Evolutionary conservation across 2,888 invertebrate genomes (phyloP).

Genomic region (Sarcophaga rosellei): DNA sequence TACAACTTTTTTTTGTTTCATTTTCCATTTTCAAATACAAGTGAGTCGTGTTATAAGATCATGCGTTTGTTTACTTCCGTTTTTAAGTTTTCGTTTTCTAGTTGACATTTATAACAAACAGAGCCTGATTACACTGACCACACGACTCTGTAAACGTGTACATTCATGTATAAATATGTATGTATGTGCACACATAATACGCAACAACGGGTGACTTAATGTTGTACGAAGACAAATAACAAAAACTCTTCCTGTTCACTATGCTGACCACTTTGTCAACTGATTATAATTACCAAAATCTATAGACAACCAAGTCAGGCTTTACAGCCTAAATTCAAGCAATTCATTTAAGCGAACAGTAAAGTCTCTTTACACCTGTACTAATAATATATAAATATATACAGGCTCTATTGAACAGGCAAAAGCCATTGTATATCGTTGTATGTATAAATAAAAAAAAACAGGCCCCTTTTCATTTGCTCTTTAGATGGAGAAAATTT

Average conservation of each 20-base stretch:
- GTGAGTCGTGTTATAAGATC: constrained; percentile 47
- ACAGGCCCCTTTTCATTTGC: too few relatives aligned
- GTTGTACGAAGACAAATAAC: background rate
- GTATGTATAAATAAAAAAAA: too few relatives aligned
- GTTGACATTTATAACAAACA: constrained; percentile 29
- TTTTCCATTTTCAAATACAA: constrained; percentile 3
- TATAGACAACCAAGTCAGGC: background rate
- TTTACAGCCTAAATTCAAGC: too few relatives aligned
- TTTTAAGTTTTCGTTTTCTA: constrained; percentile 2
- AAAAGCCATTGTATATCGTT: too few relatives aligned
- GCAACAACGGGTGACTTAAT: background rate
- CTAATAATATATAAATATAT: too few relatives aligned
- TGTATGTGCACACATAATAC: background rate
- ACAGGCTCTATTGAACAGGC: too few relatives aligned
- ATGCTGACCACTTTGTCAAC: constrained; percentile 62
- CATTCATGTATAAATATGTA: background rate
- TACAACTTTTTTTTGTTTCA: background rate
- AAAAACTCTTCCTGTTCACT: constrained; percentile 57
- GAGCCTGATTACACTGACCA: background rate
- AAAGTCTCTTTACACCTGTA: too few relatives aligned
- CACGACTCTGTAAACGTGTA: background rate
- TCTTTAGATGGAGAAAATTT: background rate
- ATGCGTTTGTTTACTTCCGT: constrained; percentile 46
- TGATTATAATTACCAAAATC: constrained; percentile 42
- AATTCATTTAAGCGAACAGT: too few relatives aligned